Evolutionary conservation across 1,140 invertebrate genomes (phyloP).

Genomic region (Papilio xuthus): DNA sequence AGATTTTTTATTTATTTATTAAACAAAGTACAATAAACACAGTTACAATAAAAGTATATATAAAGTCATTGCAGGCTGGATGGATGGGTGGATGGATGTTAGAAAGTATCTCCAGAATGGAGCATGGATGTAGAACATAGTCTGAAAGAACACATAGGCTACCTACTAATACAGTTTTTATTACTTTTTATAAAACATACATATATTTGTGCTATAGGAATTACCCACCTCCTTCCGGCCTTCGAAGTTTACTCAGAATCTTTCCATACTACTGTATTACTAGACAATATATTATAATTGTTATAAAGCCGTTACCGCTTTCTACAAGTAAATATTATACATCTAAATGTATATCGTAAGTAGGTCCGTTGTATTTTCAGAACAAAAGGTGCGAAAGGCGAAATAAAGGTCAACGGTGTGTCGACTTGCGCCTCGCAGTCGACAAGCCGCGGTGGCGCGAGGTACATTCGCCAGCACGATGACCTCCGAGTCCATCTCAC

Average conservation of each 20-base stretch:
- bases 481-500: conserved; percentile 91
- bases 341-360: not conserved
- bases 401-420: conserved; percentile 79
- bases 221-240: too few species aligned
- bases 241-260: not conserved
- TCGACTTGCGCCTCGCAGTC: conserved; percentile 68
- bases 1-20: too few species aligned
- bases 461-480: conserved; percentile 95
- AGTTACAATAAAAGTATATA: too few species aligned
- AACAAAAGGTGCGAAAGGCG: conserved; percentile 80
- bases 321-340: not conserved
- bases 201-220: too few species aligned
- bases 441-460: conserved; percentile 73
- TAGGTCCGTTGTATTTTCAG: conserved; percentile 54
- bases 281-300: not conserved
- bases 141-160: too few species aligned
- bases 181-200: too few species aligned
- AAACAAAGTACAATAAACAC: too few species aligned
- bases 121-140: too few species aligned
- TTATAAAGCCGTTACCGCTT: not conserved
- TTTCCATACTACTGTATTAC: not conserved
- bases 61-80: too few species aligned
- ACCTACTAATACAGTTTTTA: too few species aligned
- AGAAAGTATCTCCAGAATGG: too few species aligned
- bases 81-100: too few species aligned